Conservation (phyloP, 2,888 invertebrate genomes). For the Leucophenga montana region DNA sequence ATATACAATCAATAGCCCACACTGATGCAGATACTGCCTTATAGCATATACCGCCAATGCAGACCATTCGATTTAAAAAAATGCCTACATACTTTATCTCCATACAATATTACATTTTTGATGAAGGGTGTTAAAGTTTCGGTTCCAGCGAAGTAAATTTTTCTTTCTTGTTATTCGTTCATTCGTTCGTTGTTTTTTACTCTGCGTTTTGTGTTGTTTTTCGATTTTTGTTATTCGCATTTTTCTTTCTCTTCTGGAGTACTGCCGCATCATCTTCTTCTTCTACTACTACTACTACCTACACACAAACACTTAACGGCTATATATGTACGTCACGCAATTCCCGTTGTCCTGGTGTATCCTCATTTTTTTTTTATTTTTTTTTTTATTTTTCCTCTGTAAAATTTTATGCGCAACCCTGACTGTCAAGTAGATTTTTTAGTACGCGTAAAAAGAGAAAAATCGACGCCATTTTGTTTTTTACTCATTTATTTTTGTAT, state of each 20-base stretch:
- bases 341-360: slow-evolving; percentile 43
- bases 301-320: slow-evolving; percentile 35
- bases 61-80: no score
- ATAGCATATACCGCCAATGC: no score
- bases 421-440: slow-evolving; percentile 52
- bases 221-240: slow-evolving; percentile 50
- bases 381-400: background rate
- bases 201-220: slow-evolving; percentile 57
- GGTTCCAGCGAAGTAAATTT: background rate
- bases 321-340: slow-evolving; percentile 26
- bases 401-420: slow-evolving; percentile 21
- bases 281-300: no score
- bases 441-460: slow-evolving; percentile 65
- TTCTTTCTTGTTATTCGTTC: slow-evolving; percentile 27
- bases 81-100: no score
- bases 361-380: no score
- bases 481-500: slow-evolving; percentile 46
- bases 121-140: no score
- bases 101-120: no score
- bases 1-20: no score
- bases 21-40: no score
- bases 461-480: slow-evolving; percentile 68
- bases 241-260: slow-evolving; percentile 51
- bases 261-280: slow-evolving; percentile 2
- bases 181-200: slow-evolving; percentile 25